Evolutionary conservation across 2,888 invertebrate species (phyloP), one percentile per base, ranked within the genome.

Genomic region (Apoda limacodes): DNA sequence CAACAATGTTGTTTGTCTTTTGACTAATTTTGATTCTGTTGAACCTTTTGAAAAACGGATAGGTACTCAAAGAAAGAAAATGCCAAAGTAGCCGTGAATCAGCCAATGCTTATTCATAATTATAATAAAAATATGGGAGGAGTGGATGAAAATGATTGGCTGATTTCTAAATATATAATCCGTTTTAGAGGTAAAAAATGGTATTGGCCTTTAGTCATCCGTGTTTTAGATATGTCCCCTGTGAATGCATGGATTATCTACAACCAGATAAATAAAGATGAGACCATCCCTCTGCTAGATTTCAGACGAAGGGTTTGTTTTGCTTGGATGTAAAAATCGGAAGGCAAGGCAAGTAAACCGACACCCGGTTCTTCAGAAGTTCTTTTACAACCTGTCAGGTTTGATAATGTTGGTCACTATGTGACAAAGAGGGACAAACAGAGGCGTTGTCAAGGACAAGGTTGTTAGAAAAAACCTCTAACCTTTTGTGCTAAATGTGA

Each of bases 191-290:
- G 7, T 11, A 22, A 22, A 9, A 22, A 22, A 22, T 22, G 22
- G 22, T 22, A 22, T 9, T 22, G 22, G 22, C 22, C 7, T 5
- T 11, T 22, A 22, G 4, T 22, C 4, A 22, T 22, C 10, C 22
- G 22, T 22, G 9, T 22, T 23, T 23, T 23, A 23, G 5, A 23
- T 13, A 6, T 23, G 23, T 23, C 9, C 9, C 23, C 13, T 5
- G 23, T 23, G 23, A 23, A 23, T 9, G 4, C 9, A 9, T 23
- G 23, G 23, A 23, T 23, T 23, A 23, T 23, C 7, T 23, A 4
- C 23, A 23, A 23, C 23, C n/a, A 23, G 23, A 7, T 23, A 4
- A 23, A 23, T 23, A 23, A 23, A 23, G 23, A n/a, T n/a, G n/a
- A n/a, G n/a, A n/a, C n/a, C n/a, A n/a, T n/a, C n/a, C n/a, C n/a